Evolutionary conservation across 35 echinoderm and acorn worm species (phyloP), one percentile per base, ranked within the genome.

Genomic region (Chiridota heheva): DNA sequence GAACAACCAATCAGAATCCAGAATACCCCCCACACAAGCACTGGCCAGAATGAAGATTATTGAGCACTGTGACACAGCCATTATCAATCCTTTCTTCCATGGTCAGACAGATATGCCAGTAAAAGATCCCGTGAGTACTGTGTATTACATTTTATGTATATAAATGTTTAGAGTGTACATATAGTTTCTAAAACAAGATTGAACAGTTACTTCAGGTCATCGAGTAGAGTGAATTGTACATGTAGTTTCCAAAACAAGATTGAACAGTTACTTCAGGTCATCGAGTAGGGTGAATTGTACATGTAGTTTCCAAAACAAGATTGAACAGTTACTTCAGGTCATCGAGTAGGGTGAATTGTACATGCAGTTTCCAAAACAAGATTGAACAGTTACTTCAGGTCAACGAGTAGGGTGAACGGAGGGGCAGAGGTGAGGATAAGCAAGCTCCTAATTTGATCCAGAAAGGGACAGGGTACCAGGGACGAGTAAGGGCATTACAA

Each of bases 11-110:
- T 84, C 72, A 10, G 85, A 88, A 8, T 91, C 80, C 44, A 70
- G 92, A 17, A 81, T 76, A 13, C 84, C 89, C 13, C 95, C 95
- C 4, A 22, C 63, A 16, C 89, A 98, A 27, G 95, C 89, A 15
- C 60, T 98, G n/a, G 88, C 70, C 18, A 91, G 88, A 33, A 98
- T 98, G 95, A 77, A 98, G 69, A 78, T 81, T 42, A 53, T 98
- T 33, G 95, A 98, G 26, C 95, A 88, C 32, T 84, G 85, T 47
- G 86, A 92, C 44, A 77, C 55, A 7, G 80, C 89, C 16, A 76
- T 98, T 39, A 73, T 98, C 40, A 98, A 98, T 73, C 89, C 89
- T 5, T 77, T 98, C 42, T 98, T 98, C 46, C 90, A 86, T 29
- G 27, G 51, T 7, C 89, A 91, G 46, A 78, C 93, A 5, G 95